Conservation (phyloP, 2,888 invertebrate genomes). For the Pomacea canaliculata region DNA sequence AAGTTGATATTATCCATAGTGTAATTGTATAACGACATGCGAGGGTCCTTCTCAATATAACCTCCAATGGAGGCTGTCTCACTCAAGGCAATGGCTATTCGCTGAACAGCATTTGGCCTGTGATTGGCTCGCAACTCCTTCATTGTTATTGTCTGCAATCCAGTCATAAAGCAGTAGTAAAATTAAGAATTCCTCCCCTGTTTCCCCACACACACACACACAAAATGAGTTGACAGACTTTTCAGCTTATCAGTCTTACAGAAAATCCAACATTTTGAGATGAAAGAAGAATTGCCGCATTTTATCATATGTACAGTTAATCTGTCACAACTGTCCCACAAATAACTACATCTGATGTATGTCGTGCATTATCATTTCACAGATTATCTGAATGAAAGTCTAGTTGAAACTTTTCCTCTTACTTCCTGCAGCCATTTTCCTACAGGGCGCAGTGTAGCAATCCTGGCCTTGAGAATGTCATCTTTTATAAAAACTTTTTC, state of each 20-base stretch:
- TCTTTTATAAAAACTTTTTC: constrained; percentile 91
- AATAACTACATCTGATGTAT: no score
- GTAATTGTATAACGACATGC: constrained; percentile 92
- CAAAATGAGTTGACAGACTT: background rate
- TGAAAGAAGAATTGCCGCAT: no score
- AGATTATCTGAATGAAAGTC: no score
- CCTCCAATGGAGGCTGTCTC: constrained; percentile 41
- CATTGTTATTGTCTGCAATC: constrained; percentile 73
- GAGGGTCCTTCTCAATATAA: constrained; percentile 78
- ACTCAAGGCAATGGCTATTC: constrained; percentile 19
- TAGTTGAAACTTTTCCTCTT: background rate
- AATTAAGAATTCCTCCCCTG: background rate
- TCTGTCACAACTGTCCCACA: no score
- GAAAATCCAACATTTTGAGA: no score
- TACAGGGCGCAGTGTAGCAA: constrained; percentile 90
- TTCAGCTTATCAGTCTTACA: no score
- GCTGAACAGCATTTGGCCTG: constrained; percentile 30
- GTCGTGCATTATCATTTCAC: no score
- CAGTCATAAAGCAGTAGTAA: background rate
- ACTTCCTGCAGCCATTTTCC: constrained; percentile 81
- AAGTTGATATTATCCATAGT: constrained; percentile 95
- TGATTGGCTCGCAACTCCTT: constrained; percentile 66
- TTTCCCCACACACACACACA: constrained; percentile 70
- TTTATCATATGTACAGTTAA: no score
- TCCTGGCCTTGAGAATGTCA: constrained; percentile 89